Conservation (phyloP, 2,888 invertebrate species). For the Zaprionus obscuricornis region DNA sequence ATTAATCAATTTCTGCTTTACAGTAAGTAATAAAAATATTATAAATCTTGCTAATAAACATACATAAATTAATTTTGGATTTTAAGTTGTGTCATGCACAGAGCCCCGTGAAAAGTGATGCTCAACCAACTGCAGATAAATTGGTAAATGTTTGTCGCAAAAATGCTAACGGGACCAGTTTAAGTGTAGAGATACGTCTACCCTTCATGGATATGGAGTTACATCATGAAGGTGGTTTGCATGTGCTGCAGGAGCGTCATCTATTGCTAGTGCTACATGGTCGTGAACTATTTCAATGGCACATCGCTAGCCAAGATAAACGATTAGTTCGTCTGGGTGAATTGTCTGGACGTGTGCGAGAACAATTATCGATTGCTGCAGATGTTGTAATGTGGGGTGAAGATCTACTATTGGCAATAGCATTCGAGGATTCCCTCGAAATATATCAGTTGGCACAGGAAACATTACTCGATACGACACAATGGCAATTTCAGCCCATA, state of each 20-base stretch:
- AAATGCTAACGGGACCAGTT: slow-evolving; percentile 42
- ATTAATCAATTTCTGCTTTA: no score
- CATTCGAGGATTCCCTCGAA: slow-evolving; percentile 70
- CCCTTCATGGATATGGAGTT: slow-evolving; percentile 80
- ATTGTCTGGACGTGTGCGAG: slow-evolving; percentile 61
- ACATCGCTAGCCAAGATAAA: slow-evolving; percentile 62
- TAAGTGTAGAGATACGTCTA: slow-evolving; percentile 68
- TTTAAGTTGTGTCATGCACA: no score
- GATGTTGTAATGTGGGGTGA: slow-evolving; percentile 74
- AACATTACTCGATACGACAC: slow-evolving; percentile 42
- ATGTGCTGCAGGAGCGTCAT: slow-evolving; percentile 68
- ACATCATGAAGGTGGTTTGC: slow-evolving; percentile 58
- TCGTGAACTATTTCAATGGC: slow-evolving; percentile 71
- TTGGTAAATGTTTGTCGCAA: slow-evolving; percentile 51
- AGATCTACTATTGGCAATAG: slow-evolving; percentile 70
- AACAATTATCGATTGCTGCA: slow-evolving; percentile 52
- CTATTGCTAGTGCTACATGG: slow-evolving; percentile 77
- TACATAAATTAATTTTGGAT: no score
- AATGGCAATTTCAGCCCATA: slow-evolving; percentile 65
- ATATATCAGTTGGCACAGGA: slow-evolving; percentile 73
- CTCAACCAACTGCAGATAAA: no score
- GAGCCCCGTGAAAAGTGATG: no score
- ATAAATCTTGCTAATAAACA: no score
- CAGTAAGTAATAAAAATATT: no score
- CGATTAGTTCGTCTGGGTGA: slow-evolving; percentile 68